Evolutionary conservation across 1,140 invertebrate genomes (phyloP), one percentile per base, ranked within the genome.

Genomic region (Cylas formicarius): DNA sequence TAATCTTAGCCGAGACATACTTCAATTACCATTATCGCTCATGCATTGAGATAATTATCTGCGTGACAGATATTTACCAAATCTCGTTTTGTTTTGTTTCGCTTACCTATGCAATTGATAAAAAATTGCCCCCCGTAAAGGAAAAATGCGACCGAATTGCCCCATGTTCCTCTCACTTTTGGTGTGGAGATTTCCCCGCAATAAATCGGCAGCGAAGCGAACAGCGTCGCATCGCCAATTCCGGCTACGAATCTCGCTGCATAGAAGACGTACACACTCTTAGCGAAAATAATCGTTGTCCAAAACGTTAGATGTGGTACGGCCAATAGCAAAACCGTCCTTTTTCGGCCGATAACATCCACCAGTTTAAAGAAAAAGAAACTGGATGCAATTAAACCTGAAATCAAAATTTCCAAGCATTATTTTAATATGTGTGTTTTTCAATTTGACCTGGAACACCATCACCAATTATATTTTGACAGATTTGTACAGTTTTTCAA

Each of bases 41-140:
- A n/a, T n/a, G n/a, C n/a, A n/a, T n/a, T n/a, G n/a, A n/a, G n/a
- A n/a, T n/a, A n/a, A n/a, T n/a, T n/a, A n/a, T n/a, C n/a, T n/a
- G n/a, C n/a, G n/a, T n/a, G n/a, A n/a, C n/a, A n/a, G n/a, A n/a
- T n/a, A n/a, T n/a, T n/a, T n/a, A n/a, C n/a, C n/a, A n/a, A n/a
- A n/a, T n/a, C n/a, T n/a, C n/a, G n/a, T 31, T 31, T 31, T 31
- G 17, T 31, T 31, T 10, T 7, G 13, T 32, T 32, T 32, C 13
- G 31, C 29, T 27, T 44, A 45, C 43, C 49, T 6, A 51, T 16
- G 0, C 33, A 24, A 4, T 73, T 76, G 28, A 71, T 61, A 5
- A 46, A 20, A 11, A 62, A 29, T 28, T 75, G 70, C 4, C 69
- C 71, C 17, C 77, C 64, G 33, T 69, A 68, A 6, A 67, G 49